phyloP scores from a whole-genome alignment of 2,888 invertebrate genomes.

The Ophonus ardosiacus region DNA sequence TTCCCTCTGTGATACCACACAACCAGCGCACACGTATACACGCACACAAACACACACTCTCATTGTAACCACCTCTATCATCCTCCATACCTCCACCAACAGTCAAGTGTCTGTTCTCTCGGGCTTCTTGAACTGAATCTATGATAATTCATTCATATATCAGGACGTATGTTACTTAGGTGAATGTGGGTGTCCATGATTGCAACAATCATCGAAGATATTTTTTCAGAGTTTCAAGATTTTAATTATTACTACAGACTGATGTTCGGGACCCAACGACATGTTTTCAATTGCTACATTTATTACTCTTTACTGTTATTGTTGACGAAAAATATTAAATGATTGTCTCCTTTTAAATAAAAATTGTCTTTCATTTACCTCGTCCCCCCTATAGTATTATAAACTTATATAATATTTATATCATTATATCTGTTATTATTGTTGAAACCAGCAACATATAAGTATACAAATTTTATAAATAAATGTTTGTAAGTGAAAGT shows the following conservation, averaged over 20 bases:
- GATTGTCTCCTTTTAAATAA: conserved; percentile 64
- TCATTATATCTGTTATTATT: conserved; percentile 1
- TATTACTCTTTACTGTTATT: conserved; percentile 65
- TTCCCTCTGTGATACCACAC: conserved; percentile 61
- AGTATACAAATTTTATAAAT: neutral
- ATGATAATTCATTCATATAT: conserved; percentile 60
- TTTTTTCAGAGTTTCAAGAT: conserved; percentile 64
- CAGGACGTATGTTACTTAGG: conserved; percentile 64
- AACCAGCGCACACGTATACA: conserved; percentile 7
- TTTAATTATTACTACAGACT: conserved; percentile 64
- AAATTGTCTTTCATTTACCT: conserved; percentile 36
- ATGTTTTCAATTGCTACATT: conserved; percentile 64
- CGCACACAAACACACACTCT: conserved; percentile 37
- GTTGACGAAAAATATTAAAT: conserved; percentile 64
- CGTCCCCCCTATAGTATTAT: neutral
- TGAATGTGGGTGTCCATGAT: conserved; percentile 64
- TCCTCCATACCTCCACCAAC: neutral
- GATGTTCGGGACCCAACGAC: conserved; percentile 64
- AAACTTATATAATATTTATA: conserved; percentile 18
- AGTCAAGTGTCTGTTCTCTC: conserved; percentile 18
- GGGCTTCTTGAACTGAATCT: conserved; percentile 37
- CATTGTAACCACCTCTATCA: neutral
- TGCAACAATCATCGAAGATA: conserved; percentile 64
- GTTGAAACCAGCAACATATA: neutral
- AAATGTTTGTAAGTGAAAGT: neutral